These are phyloP conservation scores for Parasteatoda tepidariorum DNA, from an alignment of 1,140 invertebrate genomes.

Conservation along the genomic window DNA sequence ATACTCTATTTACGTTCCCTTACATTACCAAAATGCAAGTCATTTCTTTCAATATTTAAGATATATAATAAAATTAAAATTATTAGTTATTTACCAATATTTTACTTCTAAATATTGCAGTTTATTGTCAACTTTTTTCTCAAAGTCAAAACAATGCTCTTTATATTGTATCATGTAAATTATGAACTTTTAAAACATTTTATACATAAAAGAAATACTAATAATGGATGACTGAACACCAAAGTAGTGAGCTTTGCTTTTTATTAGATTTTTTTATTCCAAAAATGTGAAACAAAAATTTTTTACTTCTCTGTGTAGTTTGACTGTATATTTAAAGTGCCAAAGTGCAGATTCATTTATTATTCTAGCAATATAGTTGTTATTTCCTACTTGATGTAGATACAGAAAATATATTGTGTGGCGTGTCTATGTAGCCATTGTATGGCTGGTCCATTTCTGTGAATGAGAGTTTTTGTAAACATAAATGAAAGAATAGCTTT, in stretches of 20 bases:
- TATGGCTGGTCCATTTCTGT: conserved; percentile 49
- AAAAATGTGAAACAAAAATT: background rate
- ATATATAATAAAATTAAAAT: too few species aligned
- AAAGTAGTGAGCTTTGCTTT: background rate
- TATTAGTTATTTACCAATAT: too few species aligned
- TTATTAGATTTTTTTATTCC: background rate
- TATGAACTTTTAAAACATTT: too few species aligned
- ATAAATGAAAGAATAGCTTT: background rate
- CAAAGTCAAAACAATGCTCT: too few species aligned
- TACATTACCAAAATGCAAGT: too few species aligned
- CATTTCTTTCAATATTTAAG: too few species aligned
- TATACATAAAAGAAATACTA: too few species aligned
- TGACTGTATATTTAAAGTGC: conserved; percentile 49
- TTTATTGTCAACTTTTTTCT: too few species aligned
- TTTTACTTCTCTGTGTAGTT: conserved; percentile 21
- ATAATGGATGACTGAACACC: too few species aligned
- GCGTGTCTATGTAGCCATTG: conserved; percentile 8
- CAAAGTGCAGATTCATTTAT: conserved; percentile 42
- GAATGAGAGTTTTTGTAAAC: conserved; percentile 12
- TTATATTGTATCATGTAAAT: too few species aligned
- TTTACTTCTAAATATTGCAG: too few species aligned
- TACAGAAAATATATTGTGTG: conserved; percentile 13
- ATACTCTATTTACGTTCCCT: too few species aligned
- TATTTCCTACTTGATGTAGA: conserved; percentile 24
- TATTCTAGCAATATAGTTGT: conserved; percentile 10